Conservation (phyloP, 2,888 invertebrate species). For the Xestia c-nigrum region DNA sequence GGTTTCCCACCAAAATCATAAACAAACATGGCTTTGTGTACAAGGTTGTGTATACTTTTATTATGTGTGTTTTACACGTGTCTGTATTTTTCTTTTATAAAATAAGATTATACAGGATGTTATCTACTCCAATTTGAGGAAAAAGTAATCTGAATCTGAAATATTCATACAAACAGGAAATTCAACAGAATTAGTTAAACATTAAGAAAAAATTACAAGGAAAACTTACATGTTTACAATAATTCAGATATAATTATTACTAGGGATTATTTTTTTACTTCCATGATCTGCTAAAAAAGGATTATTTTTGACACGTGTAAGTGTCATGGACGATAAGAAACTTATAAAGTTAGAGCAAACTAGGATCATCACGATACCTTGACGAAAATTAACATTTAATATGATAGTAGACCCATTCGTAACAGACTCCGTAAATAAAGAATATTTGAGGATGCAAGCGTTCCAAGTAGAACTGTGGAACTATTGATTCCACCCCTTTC, state of each 20-base stretch:
- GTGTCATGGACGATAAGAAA: no score
- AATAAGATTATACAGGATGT: not conserved
- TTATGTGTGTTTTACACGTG: not conserved
- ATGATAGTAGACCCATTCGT: not conserved
- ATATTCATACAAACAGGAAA: not conserved
- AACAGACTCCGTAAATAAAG: not conserved
- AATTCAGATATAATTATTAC: not conserved
- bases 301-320: not conserved
- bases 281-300: not conserved
- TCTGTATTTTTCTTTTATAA: not conserved
- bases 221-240: not conserved
- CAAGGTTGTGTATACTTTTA: not conserved
- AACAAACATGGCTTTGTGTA: not conserved
- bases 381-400: not conserved
- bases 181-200: not conserved
- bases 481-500: slow-evolving; percentile 42
- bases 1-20: not conserved
- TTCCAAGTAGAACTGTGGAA: not conserved
- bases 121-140: slow-evolving; percentile 1
- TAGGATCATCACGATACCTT: not conserved
- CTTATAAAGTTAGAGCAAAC: not conserved
- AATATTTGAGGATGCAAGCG: not conserved
- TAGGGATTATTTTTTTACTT: not conserved
- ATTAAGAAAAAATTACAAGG: not conserved
- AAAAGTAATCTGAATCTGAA: not conserved